Base-by-base conservation (phyloP, 64 coral and sea anemone species). In the Orbicella faveolata region DNA sequence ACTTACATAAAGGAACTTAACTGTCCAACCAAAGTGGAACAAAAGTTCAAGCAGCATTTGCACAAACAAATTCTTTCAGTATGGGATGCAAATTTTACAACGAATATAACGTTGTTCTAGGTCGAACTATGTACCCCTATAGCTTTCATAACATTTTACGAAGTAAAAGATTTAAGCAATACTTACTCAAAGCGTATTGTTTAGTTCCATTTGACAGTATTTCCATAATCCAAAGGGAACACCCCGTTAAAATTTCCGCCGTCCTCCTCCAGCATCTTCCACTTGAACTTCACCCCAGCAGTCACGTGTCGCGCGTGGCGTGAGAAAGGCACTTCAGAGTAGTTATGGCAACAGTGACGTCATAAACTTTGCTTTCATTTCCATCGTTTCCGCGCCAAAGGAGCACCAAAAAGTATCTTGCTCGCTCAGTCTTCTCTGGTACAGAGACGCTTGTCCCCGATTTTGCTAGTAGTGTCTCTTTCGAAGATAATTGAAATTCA, bases 151-250 rank as follows among this genome's bases (percentile, higher is more conserved):
- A 19, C 7, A 23, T 67, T 67, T 67, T 17, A 10, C 8, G n/a
- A 14, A 59, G 13, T 1, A 70, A 26, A 39, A 84, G 10, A 2
- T 36, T 64, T 62, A 44, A 68, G 19, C 19, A 1, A 2, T 39
- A 84, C 81, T 84, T 69, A 84, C 81, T 84, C 81, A 84, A 69
- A 1, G 34, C 63, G 13, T 84, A 48, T n/a, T 84, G 36, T 84
- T 2, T 44, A 68, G 62, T 84, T 52, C 63, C 81, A 84, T 84
- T 84, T 70, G 81, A 84, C 63, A 37, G 26, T 67, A 84, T 84
- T 84, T 69, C 81, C 81, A 84, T 84, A 44, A 68, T 84, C 81
- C 44, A 84, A 66, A 68, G 34, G 81, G 63, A 69, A 66, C 17
- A 84, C 62, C 63, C 36, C 63, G 35, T n/a, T 25, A 37, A 69